Evolutionary conservation across 1,140 invertebrate genomes (phyloP), one percentile per base, ranked within the genome.

Genomic region (Pinna nobilis): DNA sequence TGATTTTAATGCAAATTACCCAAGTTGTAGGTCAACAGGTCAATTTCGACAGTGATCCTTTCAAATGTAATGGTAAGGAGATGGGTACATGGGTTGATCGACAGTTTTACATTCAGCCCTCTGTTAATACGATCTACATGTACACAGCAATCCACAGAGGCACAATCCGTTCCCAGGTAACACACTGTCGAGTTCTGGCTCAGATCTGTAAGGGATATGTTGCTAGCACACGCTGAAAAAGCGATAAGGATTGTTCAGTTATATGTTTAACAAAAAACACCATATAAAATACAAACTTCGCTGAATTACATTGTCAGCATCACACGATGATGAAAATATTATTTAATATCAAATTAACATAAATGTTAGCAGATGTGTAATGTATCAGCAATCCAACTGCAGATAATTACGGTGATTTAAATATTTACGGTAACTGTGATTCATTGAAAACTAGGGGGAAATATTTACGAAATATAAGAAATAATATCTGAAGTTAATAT

Each of bases 71-170:
- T 37, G 37, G 53, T 67, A 15, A 73, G 53, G 23, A 35, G 30
- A 18, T 67, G 41, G 0, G 53, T 30, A 67, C 70, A 73, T 6
- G 70, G 55, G 23, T 73, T 49, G 11, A 73, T 33, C 1, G 11
- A 3, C 15, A 67, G 23, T n/a, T 57, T 65, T 30, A 60, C 50
- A 7, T 67, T 37, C 11, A 67, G 28, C 32, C 41, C 67, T 9
- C 70, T 39, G 5, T 37, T 47, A 25, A 67, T 67, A 4, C 53
- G 13, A 25, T 49, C 47, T 32, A 59, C 55, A 4, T 66, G 6
- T 6, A 73, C 60, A 41, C 70, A 73, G n/a, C 70, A 73, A 11
- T 73, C 49, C 20, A 73, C 64, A 20, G 60, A 63, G n/a, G 64
- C 37, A 41, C 70, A 73, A 13, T 44, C 50, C 41, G 28, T 67